phyloP scores from a whole-genome alignment of 2,797 vertebrate genomes.

The Spheniscus humboldti region DNA sequence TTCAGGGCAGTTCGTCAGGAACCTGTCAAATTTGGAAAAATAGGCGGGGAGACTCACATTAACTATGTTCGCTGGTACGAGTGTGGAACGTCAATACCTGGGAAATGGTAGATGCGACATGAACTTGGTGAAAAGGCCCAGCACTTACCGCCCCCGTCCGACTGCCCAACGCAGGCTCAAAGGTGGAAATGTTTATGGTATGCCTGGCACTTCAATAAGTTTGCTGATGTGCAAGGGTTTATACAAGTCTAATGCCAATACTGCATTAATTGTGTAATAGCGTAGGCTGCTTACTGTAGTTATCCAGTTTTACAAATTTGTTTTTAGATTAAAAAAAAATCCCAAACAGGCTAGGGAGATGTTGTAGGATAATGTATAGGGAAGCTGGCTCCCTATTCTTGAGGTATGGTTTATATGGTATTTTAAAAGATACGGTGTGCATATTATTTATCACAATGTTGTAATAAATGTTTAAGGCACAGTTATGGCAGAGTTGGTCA shows the following conservation, averaged over 20 bases:
- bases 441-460: constrained; percentile 93
- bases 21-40: constrained; percentile 91
- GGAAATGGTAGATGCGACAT: constrained; percentile 86
- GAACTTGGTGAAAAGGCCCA: not conserved
- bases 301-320: constrained; percentile 80
- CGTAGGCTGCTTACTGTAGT: constrained; percentile 81
- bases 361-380: constrained; percentile 81
- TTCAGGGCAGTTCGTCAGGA: constrained; percentile 93
- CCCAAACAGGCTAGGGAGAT: constrained; percentile 52
- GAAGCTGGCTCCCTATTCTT: constrained; percentile 97
- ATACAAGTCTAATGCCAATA: constrained; percentile 74
- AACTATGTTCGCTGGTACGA: constrained; percentile 97
- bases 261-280: constrained; percentile 75
- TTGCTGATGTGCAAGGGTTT: constrained; percentile 67
- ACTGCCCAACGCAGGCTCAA: not conserved
- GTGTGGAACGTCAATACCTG: constrained; percentile 94
- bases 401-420: constrained; percentile 71
- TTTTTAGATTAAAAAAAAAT: constrained; percentile 29
- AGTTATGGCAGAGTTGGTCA: constrained; percentile 63
- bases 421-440: constrained; percentile 84
- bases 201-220: constrained; percentile 57
- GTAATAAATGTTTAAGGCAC: constrained; percentile 77
- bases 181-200: constrained; percentile 26
- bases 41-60: constrained; percentile 88
- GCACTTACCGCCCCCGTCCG: not conserved